These are phyloP conservation scores for Dorcus parallelipipedus DNA, from an alignment of 2,888 invertebrate genomes.

Conservation along the genomic window DNA sequence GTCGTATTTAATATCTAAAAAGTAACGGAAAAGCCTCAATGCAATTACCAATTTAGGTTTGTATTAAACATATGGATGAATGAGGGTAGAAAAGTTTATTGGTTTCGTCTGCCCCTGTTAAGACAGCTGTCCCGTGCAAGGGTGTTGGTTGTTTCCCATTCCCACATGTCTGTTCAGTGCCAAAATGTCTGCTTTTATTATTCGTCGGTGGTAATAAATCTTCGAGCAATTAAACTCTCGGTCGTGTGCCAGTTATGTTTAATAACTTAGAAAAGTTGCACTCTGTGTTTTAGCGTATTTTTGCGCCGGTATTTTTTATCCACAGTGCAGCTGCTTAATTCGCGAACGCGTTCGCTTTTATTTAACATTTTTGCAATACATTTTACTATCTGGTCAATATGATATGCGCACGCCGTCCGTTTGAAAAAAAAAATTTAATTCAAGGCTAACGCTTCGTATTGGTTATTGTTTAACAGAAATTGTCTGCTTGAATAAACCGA, in stretches of 20 bases:
- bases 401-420: neutral
- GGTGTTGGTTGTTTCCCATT: slow-evolving; percentile 22
- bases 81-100: slow-evolving; percentile 23
- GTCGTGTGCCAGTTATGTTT: neutral
- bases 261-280: neutral
- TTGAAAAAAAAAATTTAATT: neutral
- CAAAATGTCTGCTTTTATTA: slow-evolving; percentile 20
- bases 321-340: no score
- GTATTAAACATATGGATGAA: slow-evolving; percentile 22
- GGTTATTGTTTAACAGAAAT: no score
- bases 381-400: neutral
- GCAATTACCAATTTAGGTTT: no score
- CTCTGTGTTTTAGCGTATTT: no score
- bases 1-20: no score
- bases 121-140: slow-evolving; percentile 26
- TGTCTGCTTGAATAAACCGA: no score
- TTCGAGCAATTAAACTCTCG: neutral
- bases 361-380: neutral
- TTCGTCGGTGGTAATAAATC: slow-evolving; percentile 3
- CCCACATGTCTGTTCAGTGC: slow-evolving; percentile 25
- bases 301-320: no score
- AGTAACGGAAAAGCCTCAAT: no score
- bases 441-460: neutral
- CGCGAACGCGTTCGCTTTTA: no score
- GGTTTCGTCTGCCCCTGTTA: slow-evolving; percentile 24